Conservation (phyloP, 2,888 invertebrate genomes). For the Rapana venosa region DNA sequence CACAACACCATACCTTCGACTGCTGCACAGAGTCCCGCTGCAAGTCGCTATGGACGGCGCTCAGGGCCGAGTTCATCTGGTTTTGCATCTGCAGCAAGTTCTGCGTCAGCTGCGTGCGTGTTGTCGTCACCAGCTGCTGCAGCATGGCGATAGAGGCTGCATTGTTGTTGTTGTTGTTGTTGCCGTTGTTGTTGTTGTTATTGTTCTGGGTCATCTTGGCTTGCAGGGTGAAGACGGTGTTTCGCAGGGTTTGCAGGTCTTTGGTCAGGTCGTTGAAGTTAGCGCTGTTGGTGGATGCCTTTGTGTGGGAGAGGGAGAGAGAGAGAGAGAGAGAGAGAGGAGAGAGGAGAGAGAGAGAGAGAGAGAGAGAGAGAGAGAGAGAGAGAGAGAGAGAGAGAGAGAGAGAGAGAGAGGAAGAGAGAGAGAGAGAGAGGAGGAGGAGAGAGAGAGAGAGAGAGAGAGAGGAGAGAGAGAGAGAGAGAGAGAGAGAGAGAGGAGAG, state of each 20-base stretch:
- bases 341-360: background rate
- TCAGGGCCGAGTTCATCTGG: background rate
- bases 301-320: background rate
- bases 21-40: constrained; percentile 25
- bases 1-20: background rate
- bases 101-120: constrained; percentile 29
- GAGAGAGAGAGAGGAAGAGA: background rate
- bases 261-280: constrained; percentile 19
- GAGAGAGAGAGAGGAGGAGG: background rate
- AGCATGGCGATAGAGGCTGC: constrained; percentile 9
- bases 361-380: background rate
- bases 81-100: constrained; percentile 30
- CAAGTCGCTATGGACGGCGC: background rate
- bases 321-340: background rate
- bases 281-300: background rate
- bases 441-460: background rate
- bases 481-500: background rate
- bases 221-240: background rate
- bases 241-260: background rate
- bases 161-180: constrained; percentile 13
- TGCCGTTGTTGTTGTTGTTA: constrained; percentile 5
- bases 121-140: constrained; percentile 38
- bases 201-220: background rate
- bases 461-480: background rate
- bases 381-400: background rate